Evolutionary conservation across 2,888 invertebrate species (phyloP).

Genomic region (Asteroscopus sphinx): DNA sequence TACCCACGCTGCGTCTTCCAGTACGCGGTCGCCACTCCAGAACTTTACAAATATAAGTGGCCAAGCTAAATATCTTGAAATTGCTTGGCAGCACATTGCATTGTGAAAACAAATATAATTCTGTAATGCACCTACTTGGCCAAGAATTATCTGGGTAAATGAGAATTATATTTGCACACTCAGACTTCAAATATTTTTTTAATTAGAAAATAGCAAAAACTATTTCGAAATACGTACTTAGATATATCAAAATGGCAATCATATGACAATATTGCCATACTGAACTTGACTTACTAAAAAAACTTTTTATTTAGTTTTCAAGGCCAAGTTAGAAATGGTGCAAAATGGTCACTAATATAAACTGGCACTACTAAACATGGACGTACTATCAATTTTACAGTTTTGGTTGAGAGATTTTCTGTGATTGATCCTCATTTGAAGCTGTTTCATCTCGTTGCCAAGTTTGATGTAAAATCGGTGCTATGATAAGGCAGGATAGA

Average conservation of each 20-base stretch:
- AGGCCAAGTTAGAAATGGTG: conserved; percentile 17
- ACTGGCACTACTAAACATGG: conserved; percentile 8
- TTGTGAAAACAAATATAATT: too few relatives aligned
- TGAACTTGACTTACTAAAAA: conserved; percentile 1
- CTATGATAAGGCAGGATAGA: not conserved
- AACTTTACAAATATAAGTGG: too few relatives aligned
- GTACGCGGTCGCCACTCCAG: too few relatives aligned
- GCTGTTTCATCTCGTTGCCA: not conserved
- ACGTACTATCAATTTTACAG: not conserved
- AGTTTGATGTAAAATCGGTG: not conserved
- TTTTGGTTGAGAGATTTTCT: not conserved
- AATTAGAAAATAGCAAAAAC: conserved; percentile 28
- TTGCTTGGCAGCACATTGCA: not conserved
- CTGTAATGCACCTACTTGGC: too few relatives aligned
- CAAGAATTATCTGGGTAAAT: too few relatives aligned
- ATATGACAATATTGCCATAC: conserved; percentile 4
- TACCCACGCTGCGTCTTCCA: too few relatives aligned
- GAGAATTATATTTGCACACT: conserved; percentile 18
- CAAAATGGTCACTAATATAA: conserved; percentile 19
- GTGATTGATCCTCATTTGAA: not conserved
- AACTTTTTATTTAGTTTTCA: conserved; percentile 9
- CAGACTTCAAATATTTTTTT: conserved; percentile 25
- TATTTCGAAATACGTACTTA: conserved; percentile 48
- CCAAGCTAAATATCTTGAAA: too few relatives aligned
- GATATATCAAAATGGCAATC: conserved; percentile 15